Base-by-base conservation (phyloP, 2,888 invertebrate species). In the Torymus aiolomorphi region DNA sequence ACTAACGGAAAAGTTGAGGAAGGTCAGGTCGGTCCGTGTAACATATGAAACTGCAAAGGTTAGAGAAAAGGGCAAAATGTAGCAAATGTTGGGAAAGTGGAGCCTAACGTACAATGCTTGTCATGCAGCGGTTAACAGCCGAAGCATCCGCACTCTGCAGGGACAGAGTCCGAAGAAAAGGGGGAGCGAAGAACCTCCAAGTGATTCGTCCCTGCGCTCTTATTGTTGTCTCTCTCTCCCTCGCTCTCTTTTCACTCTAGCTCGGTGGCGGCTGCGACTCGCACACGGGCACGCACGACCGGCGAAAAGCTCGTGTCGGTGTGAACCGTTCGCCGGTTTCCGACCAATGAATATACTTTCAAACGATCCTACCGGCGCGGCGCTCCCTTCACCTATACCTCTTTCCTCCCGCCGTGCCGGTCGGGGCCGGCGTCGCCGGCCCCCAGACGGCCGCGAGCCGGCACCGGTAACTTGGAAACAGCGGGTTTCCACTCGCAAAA, bases 261-360 rank as follows among this genome's bases (percentile, higher is more conserved):
- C 31, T 31, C 31, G 31, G 5, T 5, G 31, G 31, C 49, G 42
- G 59, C 13, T 31, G 10, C 13, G 24, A 75, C 31, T 59, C 52
- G 24, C 16, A 49, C 49, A 14, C 49, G 52, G 2, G n/a, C 13
- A 31, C 42, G n/a, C 10, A 16, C 16, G 12, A 13, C 51, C 66
- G 66, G 51, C 73, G 65, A 57, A 74, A 75, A 76, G 67, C 52
- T 54, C 54, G 61, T 31, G 31, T 69, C 42, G 76, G 31, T 62
- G 69, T 69, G 62, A 76, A 76, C 52, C 69, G 76, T 69, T 42
- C 63, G 73, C 54, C 69, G 76, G 76, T 76, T 31, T 49, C 54
- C 69, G 62, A 62, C 76, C 76, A 76, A 76, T 76, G 76, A 69
- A 69, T 76, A 59, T 42, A 62, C 62, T 54, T 76, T 52, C 61